These are phyloP conservation scores for Oenanthe melanoleuca DNA, from an alignment of 2,113 vertebrate genomes.

Conservation along the genomic window DNA sequence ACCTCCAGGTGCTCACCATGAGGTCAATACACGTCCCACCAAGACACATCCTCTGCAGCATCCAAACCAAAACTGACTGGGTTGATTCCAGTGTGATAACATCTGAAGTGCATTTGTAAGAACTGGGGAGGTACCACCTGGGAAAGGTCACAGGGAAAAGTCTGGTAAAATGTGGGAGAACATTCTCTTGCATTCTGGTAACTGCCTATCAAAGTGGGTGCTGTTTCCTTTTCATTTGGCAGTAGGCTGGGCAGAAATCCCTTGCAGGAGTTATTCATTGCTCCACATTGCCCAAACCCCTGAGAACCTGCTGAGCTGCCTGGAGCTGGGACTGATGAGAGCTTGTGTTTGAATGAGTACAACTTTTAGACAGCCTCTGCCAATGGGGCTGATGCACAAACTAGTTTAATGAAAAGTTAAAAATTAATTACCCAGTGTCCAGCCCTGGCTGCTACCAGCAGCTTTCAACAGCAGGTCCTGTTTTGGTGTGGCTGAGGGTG, in stretches of 20 bases:
- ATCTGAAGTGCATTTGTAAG: not conserved
- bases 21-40: not conserved
- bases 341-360: not conserved
- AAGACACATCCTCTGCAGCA: not conserved
- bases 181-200: not conserved
- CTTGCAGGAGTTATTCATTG: not conserved
- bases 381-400: not conserved
- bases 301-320: not conserved
- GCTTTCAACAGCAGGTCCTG: not conserved
- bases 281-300: not conserved
- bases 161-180: not conserved
- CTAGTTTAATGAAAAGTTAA: not conserved
- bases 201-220: not conserved
- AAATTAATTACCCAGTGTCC: not conserved
- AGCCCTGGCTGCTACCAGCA: not conserved
- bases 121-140: not conserved
- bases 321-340: not conserved
- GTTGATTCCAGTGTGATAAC: not conserved
- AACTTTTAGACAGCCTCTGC: not conserved
- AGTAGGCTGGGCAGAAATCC: not conserved
- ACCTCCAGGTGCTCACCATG: not conserved
- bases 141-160: not conserved
- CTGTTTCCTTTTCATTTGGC: not conserved
- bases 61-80: not conserved
- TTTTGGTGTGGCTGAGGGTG: not conserved